These are phyloP conservation scores for Iguana delicatissima DNA, from an alignment of 2,797 vertebrate genomes.

Conservation along the genomic window DNA sequence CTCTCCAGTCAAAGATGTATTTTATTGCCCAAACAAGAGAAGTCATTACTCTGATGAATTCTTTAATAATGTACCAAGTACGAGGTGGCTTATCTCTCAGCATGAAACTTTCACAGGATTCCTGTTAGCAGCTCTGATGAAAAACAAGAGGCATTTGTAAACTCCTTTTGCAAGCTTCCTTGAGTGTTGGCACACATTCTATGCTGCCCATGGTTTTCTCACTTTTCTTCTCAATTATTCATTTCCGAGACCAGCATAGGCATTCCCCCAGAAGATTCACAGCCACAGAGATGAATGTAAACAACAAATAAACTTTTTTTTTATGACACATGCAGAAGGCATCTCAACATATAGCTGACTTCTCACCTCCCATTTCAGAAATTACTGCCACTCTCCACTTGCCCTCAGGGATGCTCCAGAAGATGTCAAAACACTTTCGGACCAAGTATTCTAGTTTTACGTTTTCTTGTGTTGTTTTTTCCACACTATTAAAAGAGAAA, in stretches of 20 bases:
- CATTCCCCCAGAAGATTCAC: constrained; percentile 20
- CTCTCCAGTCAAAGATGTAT: constrained; percentile 4
- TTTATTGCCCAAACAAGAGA: background rate
- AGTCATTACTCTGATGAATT: constrained; percentile 10
- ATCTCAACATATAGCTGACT: background rate
- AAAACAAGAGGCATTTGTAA: constrained; percentile 1
- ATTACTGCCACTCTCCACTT: background rate
- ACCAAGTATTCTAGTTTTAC: background rate
- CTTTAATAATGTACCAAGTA: constrained; percentile 14
- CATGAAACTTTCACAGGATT: constrained; percentile 28
- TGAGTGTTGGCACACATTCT: constrained; percentile 26
- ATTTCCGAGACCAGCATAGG: background rate
- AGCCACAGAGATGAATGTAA: constrained; percentile 23
- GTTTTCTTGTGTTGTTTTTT: background rate
- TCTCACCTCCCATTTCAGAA: constrained; percentile 19
- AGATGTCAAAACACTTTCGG: background rate
- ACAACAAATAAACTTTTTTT: background rate
- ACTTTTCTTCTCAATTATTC: constrained; percentile 36
- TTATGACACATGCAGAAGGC: background rate
- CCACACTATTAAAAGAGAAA: background rate
- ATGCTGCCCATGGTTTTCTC: constrained; percentile 22
- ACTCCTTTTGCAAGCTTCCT: constrained; percentile 13
- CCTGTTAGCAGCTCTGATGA: constrained; percentile 12
- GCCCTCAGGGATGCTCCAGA: background rate
- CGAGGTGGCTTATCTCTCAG: constrained; percentile 9